Percentiles rank a stretch among this genome's conserved stretches.
phyloP scores from a whole-genome alignment of 1,140 invertebrate genomes.

The Tenebrio molitor region DNA sequence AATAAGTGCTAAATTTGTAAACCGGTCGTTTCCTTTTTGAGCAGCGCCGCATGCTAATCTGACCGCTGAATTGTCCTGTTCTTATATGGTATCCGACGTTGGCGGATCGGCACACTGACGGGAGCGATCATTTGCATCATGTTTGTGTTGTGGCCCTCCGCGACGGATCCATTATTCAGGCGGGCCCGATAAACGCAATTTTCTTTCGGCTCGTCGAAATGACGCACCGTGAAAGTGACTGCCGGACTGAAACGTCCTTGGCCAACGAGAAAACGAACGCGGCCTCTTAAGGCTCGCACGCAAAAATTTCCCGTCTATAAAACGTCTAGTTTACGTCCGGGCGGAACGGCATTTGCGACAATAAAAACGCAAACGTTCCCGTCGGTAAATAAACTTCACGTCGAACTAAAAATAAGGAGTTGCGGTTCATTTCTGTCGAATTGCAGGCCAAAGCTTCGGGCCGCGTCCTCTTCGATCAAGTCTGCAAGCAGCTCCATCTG shows the following conservation, averaged over 20 bases:
- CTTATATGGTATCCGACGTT: slow-evolving; percentile 20
- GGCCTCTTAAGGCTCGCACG: no score
- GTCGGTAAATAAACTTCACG: no score
- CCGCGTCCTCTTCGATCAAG: slow-evolving; percentile 94
- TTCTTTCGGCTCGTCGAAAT: no score
- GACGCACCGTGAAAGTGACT: no score
- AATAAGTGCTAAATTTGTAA: slow-evolving; percentile 20
- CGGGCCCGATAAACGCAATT: no score
- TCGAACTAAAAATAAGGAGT: not conserved
- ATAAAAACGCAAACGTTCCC: no score
- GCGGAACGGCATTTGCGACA: no score
- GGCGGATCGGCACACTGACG: slow-evolving; percentile 5
- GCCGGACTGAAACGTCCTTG: no score
- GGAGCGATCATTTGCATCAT: slow-evolving; percentile 24
- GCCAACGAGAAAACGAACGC: no score
- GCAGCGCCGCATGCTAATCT: not conserved
- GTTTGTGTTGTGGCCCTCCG: not conserved
- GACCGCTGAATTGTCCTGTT: slow-evolving; percentile 7
- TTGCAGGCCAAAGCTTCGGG: slow-evolving; percentile 94
- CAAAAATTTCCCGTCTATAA: no score
- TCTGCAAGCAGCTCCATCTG: slow-evolving; percentile 94
- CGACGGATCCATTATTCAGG: slow-evolving; percentile 21
- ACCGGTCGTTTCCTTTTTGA: slow-evolving; percentile 8
- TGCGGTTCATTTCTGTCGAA: no score
- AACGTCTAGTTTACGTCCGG: no score